These are phyloP conservation scores for Pyxicephalus adspersus DNA, from an alignment of 2,113 vertebrate species.

Conservation along the genomic window DNA sequence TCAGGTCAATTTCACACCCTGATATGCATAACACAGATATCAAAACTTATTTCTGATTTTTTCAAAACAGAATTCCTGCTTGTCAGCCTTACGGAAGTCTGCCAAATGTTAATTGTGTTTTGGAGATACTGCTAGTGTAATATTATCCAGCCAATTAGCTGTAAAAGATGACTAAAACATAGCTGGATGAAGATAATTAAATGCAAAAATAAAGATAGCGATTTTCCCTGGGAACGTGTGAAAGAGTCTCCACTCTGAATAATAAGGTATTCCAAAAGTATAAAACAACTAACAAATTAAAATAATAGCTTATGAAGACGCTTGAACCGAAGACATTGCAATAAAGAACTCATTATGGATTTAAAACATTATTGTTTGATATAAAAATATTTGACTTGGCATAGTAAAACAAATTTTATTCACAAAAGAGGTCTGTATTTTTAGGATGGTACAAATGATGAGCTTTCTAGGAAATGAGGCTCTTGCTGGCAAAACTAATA, in stretches of 20 bases:
- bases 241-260: constrained; percentile 4
- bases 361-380: constrained; percentile 27
- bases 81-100: background rate
- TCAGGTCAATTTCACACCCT: too few relatives aligned
- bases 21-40: too few relatives aligned
- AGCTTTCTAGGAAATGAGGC: constrained; percentile 12
- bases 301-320: constrained; percentile 19
- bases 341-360: background rate
- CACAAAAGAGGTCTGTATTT: constrained; percentile 46
- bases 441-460: constrained; percentile 31
- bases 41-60: background rate
- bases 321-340: background rate
- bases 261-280: constrained; percentile 7
- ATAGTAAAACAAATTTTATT: constrained; percentile 43
- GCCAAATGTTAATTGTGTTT: constrained; percentile 22
- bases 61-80: constrained; percentile 1
- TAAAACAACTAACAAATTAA: background rate
- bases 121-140: constrained; percentile 23
- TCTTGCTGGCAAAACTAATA: constrained; percentile 12
- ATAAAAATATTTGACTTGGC: constrained; percentile 47
- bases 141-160: constrained; percentile 31
- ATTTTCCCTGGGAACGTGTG: constrained; percentile 18
- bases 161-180: constrained; percentile 27
- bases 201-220: background rate
- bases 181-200: constrained; percentile 26